Evolutionary conservation across 35 echinoderm and acorn worm genomes (phyloP), one percentile per base, ranked within the genome.

Genomic region (Ophioderma brevispina): DNA sequence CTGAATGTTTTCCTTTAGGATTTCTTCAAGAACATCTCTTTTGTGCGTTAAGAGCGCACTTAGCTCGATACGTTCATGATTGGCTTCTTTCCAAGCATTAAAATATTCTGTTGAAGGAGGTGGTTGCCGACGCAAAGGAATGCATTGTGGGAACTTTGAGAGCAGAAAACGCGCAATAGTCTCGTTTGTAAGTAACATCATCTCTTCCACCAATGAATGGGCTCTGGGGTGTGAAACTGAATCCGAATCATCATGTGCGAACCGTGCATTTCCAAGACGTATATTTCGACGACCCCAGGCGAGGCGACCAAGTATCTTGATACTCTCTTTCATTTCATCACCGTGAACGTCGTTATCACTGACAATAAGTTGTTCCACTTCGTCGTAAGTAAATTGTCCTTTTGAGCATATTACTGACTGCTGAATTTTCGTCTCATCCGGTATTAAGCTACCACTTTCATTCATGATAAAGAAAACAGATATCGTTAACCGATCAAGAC

Each of bases 201-300:
- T 86, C 86, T 98, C 92, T 89, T 98, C 96, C 18, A 98, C 88
- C 50, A 95, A 32, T 30, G 78, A 84, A 56, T 98, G 96, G 31
- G 96, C 90, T 10, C 87, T 63, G 1, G 87, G 87, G 52, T 78
- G 35, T 13, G 63, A 32, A 32, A 63, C 21, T 4, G 30, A 78
- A 31, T 90, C 87, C 55, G 92, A 35, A 14, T 87, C 90, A 46
- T 52, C 11, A 25, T 93, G 82, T 0, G 82, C 33, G 84, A 85
- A 84, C 3, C 43, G 64, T 39, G 80, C 92, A 33, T 49, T 78
- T 13, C 87, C 87, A 25, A 98, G 50, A 31, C 96, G 77, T 13
- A 30, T 19, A 19, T 33, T 52, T 32, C 90, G 75, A 33, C 55
- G 36, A 18, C 42, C 42, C 35, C 79, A 36, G 30, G 96, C 76